Evolutionary conservation across 1,140 invertebrate species (phyloP), one percentile per base, ranked within the genome.

Genomic region (Wiebesia pumilae): DNA sequence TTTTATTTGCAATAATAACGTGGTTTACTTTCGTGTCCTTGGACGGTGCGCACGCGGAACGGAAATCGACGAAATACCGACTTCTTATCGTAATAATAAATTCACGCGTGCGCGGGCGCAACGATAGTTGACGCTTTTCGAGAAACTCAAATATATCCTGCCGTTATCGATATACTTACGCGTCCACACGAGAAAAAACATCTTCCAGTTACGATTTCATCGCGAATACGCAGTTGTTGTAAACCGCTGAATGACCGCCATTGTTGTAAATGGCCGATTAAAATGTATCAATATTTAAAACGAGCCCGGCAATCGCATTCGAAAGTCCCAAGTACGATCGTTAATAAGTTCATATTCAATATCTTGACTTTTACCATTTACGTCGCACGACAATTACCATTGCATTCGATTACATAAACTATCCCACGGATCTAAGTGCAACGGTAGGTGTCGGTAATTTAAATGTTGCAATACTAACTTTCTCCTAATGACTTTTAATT

Each of bases 1-100:
- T 81, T 47, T 79, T 81, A 54, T 35, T 62, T 16, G 30, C 43
- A 19, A 79, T 85, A 80, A 51, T 67, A 69, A 80, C 78, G n/a
- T 43, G 62, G 33, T 58, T 85, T 71, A 43, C 30, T 51, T 43
- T 21, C 14, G 1, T 30, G 69, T 27, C 79, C 83, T 79, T 85
- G 67, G 35, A 27, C 19, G 35, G 24, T 4, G 14, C 14, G n/a
- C 12, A 33, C 69, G 67, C 67, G 0, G 35, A 38, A 40, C 40
- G 69, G 24, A 73, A 27, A 40, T 73, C 21, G 4, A 0, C 27
- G 19, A 10, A 43, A 6, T n/a, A n/a, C n/a, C n/a, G n/a, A 27
- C 27, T 62, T 62, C 3, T 27, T 27, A 62, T 62, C 4, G 2
- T 62, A 27, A 62, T 27, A 27, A 24, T 3, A 62, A 2, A 27